Base-by-base conservation (phyloP, 2,888 invertebrate species). In the Venusia cambrica region DNA sequence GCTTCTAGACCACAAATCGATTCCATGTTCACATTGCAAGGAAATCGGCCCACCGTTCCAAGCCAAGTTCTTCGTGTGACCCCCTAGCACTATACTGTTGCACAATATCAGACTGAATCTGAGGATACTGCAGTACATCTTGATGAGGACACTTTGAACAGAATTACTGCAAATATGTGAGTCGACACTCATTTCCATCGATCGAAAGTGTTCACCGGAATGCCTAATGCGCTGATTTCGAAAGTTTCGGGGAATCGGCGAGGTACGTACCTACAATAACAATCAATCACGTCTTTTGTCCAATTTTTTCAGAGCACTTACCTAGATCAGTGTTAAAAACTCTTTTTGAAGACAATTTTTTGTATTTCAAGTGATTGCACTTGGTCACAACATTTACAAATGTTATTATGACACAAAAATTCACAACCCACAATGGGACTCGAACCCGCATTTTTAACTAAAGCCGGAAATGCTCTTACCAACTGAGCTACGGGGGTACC, bases 1-100 rank as follows among this genome's bases (percentile, higher is more conserved):
- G 28, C 80, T 84, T 1, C 66, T 68, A 21, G 78, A 75, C 70
- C 89, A 89, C 18, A 89, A 74, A 16, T 84, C 83, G 25, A 79
- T 74, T 5, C 87, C 85, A 30, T 84, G 69, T 5, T 77, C 75
- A 47, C 87, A 87, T 2, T 88, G 78, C 57, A 84, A 73, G 37
- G 81, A 68, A 26, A 81, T 45, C 0, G 79, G 73, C 1, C 73
- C 85, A 1, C 84, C 84, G 21, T 67, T 77, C 88, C 88, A 88
- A 1, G 73, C 76, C 13, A 78, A 45, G 73, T 54, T 83, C 18
- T 68, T 71, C n/a, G 57, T 63, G 34, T 67, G 62, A 17, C 59
- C 54, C 27, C 48, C 37, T 25, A 42, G 19, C 33, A 48, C 36
- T 17, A 28, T 31, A 31, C 35, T 20, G 25, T 40, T 21, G 10